Evolutionary conservation across 2,797 vertebrate genomes (phyloP).

Genomic region (Pseudomugil tenellus): DNA sequence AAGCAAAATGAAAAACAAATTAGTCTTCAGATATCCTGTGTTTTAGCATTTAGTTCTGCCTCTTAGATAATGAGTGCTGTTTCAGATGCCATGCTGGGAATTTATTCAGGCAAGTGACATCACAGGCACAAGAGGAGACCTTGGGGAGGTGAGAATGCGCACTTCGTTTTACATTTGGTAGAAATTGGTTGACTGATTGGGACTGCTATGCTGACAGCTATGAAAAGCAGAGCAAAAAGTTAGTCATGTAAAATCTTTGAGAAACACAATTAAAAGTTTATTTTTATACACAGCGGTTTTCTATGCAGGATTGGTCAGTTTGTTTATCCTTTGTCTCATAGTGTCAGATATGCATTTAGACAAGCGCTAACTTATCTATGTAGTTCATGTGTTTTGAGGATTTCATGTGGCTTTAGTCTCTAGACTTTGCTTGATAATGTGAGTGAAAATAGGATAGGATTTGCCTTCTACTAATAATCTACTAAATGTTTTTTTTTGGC

Average conservation of each 20-base stretch:
- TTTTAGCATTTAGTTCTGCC: conserved; percentile 21
- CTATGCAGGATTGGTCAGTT: conserved; percentile 17
- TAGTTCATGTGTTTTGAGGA: background rate
- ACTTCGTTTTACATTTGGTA: conserved; percentile 26
- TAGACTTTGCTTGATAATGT: conserved; percentile 22
- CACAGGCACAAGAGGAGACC: conserved; percentile 29
- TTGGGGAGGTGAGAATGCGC: conserved; percentile 25
- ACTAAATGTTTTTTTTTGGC: background rate
- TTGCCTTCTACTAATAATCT: conserved; percentile 7
- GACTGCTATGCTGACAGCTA: conserved; percentile 36
- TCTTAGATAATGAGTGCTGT: conserved; percentile 18
- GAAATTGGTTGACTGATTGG: conserved; percentile 46
- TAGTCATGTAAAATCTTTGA: conserved; percentile 40
- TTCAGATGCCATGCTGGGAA: conserved; percentile 28
- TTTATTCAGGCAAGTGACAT: conserved; percentile 28
- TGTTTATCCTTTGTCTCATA: conserved; percentile 38
- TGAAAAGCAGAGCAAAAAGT: conserved; percentile 51
- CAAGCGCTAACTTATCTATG: conserved; percentile 26
- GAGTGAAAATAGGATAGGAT: background rate
- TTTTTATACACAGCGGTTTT: conserved; percentile 18
- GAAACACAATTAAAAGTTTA: conserved; percentile 35
- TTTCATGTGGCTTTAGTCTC: conserved; percentile 11
- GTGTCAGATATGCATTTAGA: conserved; percentile 13
- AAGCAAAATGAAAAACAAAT: conserved; percentile 11
- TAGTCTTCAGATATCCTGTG: background rate